Evolutionary conservation across 2,113 vertebrate genomes (phyloP), one percentile per base, ranked within the genome.

Genomic region (Petrocephalus microphthalmus): DNA sequence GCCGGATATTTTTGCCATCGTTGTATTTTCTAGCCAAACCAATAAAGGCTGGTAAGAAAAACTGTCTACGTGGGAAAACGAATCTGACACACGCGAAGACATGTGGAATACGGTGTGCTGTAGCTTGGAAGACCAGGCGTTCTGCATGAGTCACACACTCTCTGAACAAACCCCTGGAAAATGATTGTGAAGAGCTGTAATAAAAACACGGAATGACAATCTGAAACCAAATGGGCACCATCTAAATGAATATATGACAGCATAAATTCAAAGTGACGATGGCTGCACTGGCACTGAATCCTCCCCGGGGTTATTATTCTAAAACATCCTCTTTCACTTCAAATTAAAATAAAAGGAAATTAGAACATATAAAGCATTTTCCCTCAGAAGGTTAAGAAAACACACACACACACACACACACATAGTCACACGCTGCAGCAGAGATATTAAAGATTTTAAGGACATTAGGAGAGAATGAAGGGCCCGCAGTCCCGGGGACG

Each of bases 331-430:
- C 37, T 22, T 7, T 15, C 29, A 51, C 37, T 84, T 84, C 13
- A 17, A 60, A 53, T 51, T 49, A 85, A 88, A 88, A 52, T 47
- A 85, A 88, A 88, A 52, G 13, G 42, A 85, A 85, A 71, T 52
- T 17, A 85, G 49, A 85, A 37, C 52, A n/a, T 17, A 81, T 45
- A n/a, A 56, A 56, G n/a, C 52, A 7, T 81, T 37, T 78, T 29
- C 29, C 25, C 22, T 45, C 87, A 78, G 45, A 37, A 15, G 47
- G 13, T 67, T 33, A 74, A 13, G 45, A 1, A 60, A 33, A 86
- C 84, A 29, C 0, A 85, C 10, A 87, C 6, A 49, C 45, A 71
- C 42, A 67, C 51, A 83, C 37, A 88, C 52, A 56, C 53, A 88
- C 3, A 42, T 7, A 84, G 13, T n/a, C 54, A 88, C 42, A 84